phyloP scores from a whole-genome alignment of 1,140 invertebrate species.

The Drosophila mojavensis region DNA sequence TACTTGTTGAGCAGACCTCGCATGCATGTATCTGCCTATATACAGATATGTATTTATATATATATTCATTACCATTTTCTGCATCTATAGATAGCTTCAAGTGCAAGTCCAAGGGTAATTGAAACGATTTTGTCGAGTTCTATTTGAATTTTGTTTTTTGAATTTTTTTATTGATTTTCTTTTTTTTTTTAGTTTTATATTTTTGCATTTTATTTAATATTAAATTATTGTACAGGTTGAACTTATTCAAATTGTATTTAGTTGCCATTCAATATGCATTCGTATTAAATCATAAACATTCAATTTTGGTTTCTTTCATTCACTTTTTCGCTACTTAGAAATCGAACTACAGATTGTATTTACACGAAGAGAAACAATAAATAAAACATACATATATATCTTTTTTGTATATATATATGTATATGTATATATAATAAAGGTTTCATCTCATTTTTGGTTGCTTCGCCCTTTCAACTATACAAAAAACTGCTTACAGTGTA shows the following conservation, averaged over 20 bases:
- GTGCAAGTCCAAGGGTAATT: conserved; percentile 19
- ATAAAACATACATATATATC: not conserved
- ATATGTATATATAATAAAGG: conserved; percentile 40
- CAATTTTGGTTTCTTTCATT: conserved; percentile 38
- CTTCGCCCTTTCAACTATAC: conserved; percentile 67
- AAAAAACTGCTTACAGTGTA: conserved; percentile 71
- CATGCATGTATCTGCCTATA: not conserved
- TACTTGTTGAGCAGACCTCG: too few relatives aligned
- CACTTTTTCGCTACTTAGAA: conserved; percentile 75
- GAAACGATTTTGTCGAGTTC: not conserved
- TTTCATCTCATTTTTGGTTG: conserved; percentile 8
- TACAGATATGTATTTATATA: not conserved
- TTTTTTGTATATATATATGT: conserved; percentile 13
- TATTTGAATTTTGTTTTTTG: not conserved
- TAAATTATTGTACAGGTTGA: conserved; percentile 83
- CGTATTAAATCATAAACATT: conserved; percentile 73
- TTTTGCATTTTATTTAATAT: conserved; percentile 76
- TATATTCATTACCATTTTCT: not conserved
- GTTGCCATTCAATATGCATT: conserved; percentile 67
- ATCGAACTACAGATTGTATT: conserved; percentile 77
- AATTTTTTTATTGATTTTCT: conserved; percentile 2
- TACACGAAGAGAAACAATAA: conserved; percentile 57
- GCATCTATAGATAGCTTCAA: not conserved
- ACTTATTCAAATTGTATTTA: conserved; percentile 82
- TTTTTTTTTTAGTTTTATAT: conserved; percentile 57